Conservation (phyloP, 2,888 invertebrate genomes). For the Brachynemurus nebulosus region DNA sequence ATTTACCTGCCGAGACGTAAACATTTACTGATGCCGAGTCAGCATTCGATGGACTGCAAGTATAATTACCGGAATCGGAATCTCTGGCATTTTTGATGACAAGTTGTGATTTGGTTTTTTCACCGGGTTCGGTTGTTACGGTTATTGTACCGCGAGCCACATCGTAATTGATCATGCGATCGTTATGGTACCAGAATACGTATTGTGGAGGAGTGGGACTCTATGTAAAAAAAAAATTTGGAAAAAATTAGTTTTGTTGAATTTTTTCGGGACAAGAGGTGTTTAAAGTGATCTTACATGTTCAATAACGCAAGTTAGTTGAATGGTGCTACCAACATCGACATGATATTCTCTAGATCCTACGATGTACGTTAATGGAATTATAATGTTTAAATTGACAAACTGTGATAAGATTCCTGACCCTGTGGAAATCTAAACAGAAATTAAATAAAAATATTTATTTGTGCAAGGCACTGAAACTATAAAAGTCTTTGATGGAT, state of each 20-base stretch:
- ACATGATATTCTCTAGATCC: constrained; percentile 81
- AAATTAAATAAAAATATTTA: too few species aligned
- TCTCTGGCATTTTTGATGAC: constrained; percentile 71
- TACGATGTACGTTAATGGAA: constrained; percentile 80
- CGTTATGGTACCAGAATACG: constrained; percentile 93
- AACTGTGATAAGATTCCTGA: constrained; percentile 74
- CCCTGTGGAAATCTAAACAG: constrained; percentile 75
- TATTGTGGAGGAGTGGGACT: constrained; percentile 87
- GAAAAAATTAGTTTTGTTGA: background rate
- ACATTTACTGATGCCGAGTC: constrained; percentile 81
- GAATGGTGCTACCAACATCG: constrained; percentile 78
- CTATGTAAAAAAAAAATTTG: constrained; percentile 37
- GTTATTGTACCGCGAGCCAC: constrained; percentile 65
- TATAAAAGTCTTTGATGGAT: too few species aligned
- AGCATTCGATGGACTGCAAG: constrained; percentile 79
- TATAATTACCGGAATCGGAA: constrained; percentile 81
- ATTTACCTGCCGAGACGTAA: constrained; percentile 73
- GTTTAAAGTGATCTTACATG: constrained; percentile 47
- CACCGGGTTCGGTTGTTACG: constrained; percentile 69
- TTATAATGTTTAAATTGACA: constrained; percentile 76
- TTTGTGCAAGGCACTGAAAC: too few species aligned
- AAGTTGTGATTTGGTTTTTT: constrained; percentile 68
- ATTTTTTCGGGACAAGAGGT: background rate
- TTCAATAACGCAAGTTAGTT: constrained; percentile 80
- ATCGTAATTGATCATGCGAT: constrained; percentile 88